Evolutionary conservation across 2,888 invertebrate species (phyloP).

Genomic region (Chymomyza fuscimana): DNA sequence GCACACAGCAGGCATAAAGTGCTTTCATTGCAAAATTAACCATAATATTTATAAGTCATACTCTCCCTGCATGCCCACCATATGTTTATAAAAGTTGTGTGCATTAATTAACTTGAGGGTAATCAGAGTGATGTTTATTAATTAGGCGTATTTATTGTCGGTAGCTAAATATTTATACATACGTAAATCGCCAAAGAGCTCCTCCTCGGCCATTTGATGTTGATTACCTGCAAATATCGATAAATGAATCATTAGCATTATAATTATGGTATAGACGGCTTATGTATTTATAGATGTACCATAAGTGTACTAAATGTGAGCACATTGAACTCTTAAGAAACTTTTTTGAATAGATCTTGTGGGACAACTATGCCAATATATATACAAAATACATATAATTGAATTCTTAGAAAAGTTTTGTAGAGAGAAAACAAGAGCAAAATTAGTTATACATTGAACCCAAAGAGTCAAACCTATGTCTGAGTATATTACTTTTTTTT

Average conservation of each 20-base stretch:
- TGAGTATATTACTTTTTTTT: too few relatives aligned
- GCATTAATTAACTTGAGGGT: conserved; percentile 32
- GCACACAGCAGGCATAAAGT: conserved; percentile 4
- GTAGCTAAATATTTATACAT: conserved; percentile 43
- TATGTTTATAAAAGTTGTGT: conserved; percentile 36
- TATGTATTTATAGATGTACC: background rate
- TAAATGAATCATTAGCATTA: conserved; percentile 49
- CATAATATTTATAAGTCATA: background rate
- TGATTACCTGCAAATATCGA: conserved; percentile 57
- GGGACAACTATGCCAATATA: too few relatives aligned
- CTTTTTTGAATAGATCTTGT: too few relatives aligned
- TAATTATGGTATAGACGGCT: background rate
- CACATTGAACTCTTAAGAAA: background rate
- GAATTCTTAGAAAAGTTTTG: too few relatives aligned
- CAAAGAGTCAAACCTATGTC: too few relatives aligned
- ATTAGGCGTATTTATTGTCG: conserved; percentile 30
- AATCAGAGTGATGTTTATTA: conserved; percentile 32
- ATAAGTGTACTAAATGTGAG: background rate
- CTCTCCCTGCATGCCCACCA: conserved; percentile 10
- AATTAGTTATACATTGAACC: too few relatives aligned
- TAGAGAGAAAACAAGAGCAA: too few relatives aligned
- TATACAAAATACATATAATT: too few relatives aligned
- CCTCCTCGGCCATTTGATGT: conserved; percentile 60
- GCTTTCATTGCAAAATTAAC: background rate
- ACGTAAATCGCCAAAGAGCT: conserved; percentile 53